Evolutionary conservation across 2,797 vertebrate species (phyloP).

Genomic region (Acipenser oxyrinchus): DNA sequence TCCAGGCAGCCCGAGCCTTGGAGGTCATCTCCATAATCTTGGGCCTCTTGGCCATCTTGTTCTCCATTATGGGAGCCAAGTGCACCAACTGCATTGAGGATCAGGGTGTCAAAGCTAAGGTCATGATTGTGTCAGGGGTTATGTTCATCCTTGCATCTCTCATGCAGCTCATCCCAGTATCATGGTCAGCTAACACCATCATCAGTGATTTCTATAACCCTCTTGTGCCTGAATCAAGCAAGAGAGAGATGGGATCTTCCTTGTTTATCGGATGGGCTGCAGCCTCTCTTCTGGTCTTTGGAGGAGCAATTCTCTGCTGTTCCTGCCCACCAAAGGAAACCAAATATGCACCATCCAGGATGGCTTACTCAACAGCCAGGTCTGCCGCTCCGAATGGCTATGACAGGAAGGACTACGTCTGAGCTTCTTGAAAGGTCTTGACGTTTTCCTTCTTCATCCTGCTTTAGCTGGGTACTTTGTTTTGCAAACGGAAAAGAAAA

Average conservation of each 20-base stretch:
- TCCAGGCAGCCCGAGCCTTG: conserved; percentile 82
- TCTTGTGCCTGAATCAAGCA: conserved; percentile 52
- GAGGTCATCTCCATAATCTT: conserved; percentile 72
- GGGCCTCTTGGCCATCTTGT: conserved; percentile 64
- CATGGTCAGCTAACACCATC: conserved; percentile 79
- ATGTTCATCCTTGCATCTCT: conserved; percentile 68
- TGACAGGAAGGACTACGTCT: conserved; percentile 81
- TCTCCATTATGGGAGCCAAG: conserved; percentile 76
- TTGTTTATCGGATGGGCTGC: conserved; percentile 88
- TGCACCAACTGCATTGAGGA: conserved; percentile 86
- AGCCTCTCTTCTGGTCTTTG: conserved; percentile 68
- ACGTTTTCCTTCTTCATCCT: not conserved
- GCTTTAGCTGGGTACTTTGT: conserved; percentile 8
- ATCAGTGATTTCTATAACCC: conserved; percentile 79
- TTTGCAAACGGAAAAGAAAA: not conserved
- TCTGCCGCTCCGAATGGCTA: conserved; percentile 58
- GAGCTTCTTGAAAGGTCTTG: conserved; percentile 26
- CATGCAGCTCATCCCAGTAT: conserved; percentile 77
- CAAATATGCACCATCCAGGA: conserved; percentile 58
- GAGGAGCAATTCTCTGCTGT: conserved; percentile 78
- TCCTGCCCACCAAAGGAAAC: conserved; percentile 70
- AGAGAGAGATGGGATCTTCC: conserved; percentile 75
- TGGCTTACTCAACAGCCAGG: conserved; percentile 65
- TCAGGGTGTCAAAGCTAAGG: conserved; percentile 70
- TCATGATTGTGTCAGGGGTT: conserved; percentile 72